Evolutionary conservation across 2,797 vertebrate genomes (phyloP), one percentile per base, ranked within the genome.

Genomic region (Lagodon rhomboides): DNA sequence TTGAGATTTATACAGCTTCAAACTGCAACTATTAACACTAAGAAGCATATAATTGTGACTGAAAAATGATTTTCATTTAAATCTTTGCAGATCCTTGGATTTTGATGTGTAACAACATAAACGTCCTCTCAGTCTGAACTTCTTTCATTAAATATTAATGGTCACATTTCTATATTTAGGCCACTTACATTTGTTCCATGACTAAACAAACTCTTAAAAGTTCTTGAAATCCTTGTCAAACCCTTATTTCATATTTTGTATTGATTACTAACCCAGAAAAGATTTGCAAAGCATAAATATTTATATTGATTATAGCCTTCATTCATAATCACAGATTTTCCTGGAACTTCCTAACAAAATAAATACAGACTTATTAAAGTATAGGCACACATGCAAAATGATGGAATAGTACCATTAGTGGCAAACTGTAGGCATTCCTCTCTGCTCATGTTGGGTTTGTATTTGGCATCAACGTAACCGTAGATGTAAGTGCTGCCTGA

Each of bases 401-500:
- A 23, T 0, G 41, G 49, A 44, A 9, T 3, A 47, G 2, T 95
- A 97, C 97, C 96, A 0, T 96, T 94, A 0, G 87, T 96, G 62
- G 95, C 93, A 78, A 97, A 98, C 63, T 94, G 92, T 0, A 92
- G 73, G 63, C 96, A 97, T 58, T 97, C 95, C 23, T 96, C 96
- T 3, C 84, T 90, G 44, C 84, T 95, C 97, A 98, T 97, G 74
- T 95, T 90, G 5, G 94, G 85, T 64, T 94, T 97, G 71, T 94
- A 98, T 11, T 95, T 95, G 1, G 97, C 95, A 1, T 97, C 97
- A 23, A 95, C 92, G 0, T 97, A 97, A 11, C 97, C 96, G 0
- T 96, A 96, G 77, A 97, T 96, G 50, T 94, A 97, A 0, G 94
- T 93, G 77, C 97, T 97, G 46, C 97, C 97, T 0, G 97, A 98